Evolutionary conservation across 2,113 vertebrate species (phyloP).

Genomic region (Pelobates fuscus): DNA sequence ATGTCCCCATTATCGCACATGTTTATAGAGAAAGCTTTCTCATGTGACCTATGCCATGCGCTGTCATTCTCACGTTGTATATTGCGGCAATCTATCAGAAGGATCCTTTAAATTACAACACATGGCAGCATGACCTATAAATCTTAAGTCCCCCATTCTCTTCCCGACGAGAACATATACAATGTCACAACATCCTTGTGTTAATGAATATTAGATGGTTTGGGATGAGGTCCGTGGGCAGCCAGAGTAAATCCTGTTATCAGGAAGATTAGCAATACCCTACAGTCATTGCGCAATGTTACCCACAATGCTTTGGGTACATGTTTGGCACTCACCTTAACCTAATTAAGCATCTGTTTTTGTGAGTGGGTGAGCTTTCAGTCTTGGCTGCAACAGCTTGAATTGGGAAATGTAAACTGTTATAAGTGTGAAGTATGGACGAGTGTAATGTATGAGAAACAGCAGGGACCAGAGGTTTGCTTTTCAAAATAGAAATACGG

Average conservation of each 20-base stretch:
- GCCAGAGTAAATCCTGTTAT: background rate
- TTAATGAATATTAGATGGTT: background rate
- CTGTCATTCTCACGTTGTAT: background rate
- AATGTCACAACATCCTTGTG: constrained; percentile 12
- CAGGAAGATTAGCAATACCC: background rate
- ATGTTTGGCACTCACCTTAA: background rate
- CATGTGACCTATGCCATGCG: background rate
- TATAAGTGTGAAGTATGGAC: background rate
- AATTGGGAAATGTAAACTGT: background rate
- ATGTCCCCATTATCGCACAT: constrained; percentile 1
- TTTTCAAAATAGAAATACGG: no score
- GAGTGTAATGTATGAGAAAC: no score
- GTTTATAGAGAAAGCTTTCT: background rate
- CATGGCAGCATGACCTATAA: background rate
- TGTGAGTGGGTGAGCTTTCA: constrained; percentile 6
- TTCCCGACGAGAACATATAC: background rate
- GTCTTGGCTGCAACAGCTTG: background rate
- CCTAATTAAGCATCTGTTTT: constrained; percentile 10
- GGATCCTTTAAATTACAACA: background rate
- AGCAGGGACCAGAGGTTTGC: no score
- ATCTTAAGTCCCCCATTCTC: background rate
- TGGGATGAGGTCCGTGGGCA: background rate
- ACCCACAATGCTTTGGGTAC: background rate
- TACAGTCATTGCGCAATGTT: background rate
- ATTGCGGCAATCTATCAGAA: background rate